A percentile compares a stretch with the other conserved stretches of the same genome.
Conservation (phyloP, 2,113 vertebrate genomes). For the Cyprinodon variegatus region DNA sequence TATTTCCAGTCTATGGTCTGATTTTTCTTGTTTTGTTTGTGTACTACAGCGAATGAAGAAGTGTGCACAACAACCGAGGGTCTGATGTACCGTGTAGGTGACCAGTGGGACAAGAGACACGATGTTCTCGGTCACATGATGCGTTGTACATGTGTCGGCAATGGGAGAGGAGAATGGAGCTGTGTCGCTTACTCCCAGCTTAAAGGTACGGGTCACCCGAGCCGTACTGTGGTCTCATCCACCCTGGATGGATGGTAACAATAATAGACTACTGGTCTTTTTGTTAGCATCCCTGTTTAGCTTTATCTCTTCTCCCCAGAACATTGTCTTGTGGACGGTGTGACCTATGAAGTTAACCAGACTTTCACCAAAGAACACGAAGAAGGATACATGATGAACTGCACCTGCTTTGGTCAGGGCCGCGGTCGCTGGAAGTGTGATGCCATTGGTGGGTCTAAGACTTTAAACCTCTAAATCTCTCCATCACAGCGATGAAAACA, state of each 20-base stretch:
- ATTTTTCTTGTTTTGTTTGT: constrained; percentile 6
- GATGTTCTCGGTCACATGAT: constrained; percentile 95
- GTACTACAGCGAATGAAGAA: constrained; percentile 88
- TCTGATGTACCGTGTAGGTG: constrained; percentile 93
- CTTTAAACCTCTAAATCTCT: not conserved
- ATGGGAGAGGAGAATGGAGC: constrained; percentile 95
- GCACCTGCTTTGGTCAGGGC: constrained; percentile 94
- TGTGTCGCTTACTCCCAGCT: constrained; percentile 93
- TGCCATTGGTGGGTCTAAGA: constrained; percentile 85
- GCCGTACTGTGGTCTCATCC: constrained; percentile 6
- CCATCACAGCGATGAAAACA: too few species aligned
- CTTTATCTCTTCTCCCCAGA: constrained; percentile 74
- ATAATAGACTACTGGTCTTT: not conserved
- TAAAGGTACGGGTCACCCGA: constrained; percentile 55
- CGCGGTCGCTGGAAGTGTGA: constrained; percentile 97
- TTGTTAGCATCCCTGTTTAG: not conserved
- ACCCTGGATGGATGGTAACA: constrained; percentile 12
- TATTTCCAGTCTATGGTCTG: constrained; percentile 7
- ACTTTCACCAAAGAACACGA: constrained; percentile 94
- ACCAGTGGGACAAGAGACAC: constrained; percentile 96
- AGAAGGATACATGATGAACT: constrained; percentile 96
- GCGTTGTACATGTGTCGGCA: constrained; percentile 93
- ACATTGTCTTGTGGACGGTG: constrained; percentile 91
- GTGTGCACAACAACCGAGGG: constrained; percentile 91
- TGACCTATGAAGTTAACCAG: constrained; percentile 94